phyloP scores from a whole-genome alignment of 2,888 invertebrate genomes.

The Cosmia pyralina region DNA sequence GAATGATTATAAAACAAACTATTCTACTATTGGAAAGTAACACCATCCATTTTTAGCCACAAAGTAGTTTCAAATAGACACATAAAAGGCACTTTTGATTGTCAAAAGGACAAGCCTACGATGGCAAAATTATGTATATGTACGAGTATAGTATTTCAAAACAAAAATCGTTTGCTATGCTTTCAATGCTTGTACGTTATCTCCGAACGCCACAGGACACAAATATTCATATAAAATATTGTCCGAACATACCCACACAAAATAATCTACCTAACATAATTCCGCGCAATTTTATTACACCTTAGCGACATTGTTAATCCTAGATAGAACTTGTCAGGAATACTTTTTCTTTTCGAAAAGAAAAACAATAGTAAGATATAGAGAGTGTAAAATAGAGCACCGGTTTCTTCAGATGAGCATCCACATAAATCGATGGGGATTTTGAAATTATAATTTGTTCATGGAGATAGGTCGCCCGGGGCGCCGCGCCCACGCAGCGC shows the following conservation, averaged over 20 bases:
- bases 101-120: background rate
- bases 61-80: too few relatives aligned
- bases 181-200: slow-evolving; percentile 46
- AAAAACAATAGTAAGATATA: slow-evolving; percentile 76
- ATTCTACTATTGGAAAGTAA: too few relatives aligned
- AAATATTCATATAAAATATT: slow-evolving; percentile 61
- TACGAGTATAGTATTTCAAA: slow-evolving; percentile 12
- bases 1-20: background rate
- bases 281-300: slow-evolving; percentile 64
- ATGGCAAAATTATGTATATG: slow-evolving; percentile 12
- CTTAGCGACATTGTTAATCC: slow-evolving; percentile 64
- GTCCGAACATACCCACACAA: slow-evolving; percentile 61
- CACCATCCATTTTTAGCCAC: background rate
- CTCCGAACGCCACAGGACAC: slow-evolving; percentile 53
- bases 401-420: slow-evolving; percentile 86
- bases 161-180: slow-evolving; percentile 29
- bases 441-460: slow-evolving; percentile 90
- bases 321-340: slow-evolving; percentile 59
- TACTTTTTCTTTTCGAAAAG: slow-evolving; percentile 57
- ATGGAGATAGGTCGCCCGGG: slow-evolving; percentile 86
- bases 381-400: slow-evolving; percentile 83
- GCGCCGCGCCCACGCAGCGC: slow-evolving; percentile 82
- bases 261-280: slow-evolving; percentile 65
- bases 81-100: too few relatives aligned
- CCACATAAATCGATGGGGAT: slow-evolving; percentile 89